Evolutionary conservation across 1,140 invertebrate genomes (phyloP).

Genomic region (Leucophenga varia): DNA sequence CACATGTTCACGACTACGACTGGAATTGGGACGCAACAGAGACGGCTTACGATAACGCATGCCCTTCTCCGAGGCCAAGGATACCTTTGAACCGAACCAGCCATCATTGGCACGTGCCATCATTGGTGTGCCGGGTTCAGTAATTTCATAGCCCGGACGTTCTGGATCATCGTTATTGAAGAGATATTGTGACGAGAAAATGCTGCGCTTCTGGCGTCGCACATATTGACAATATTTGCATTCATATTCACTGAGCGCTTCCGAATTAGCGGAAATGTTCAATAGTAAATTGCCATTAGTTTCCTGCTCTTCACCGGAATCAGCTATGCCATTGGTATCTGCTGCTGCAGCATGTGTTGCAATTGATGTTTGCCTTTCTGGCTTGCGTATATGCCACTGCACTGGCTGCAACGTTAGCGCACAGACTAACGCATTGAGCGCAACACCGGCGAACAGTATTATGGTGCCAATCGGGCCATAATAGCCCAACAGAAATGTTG

Average conservation of each 20-base stretch:
- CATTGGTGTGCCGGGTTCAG: conserved; percentile 65
- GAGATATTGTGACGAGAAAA: conserved; percentile 66
- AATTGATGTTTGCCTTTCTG: too few species aligned
- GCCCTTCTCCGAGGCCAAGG: conserved; percentile 58
- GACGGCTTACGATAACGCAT: conserved; percentile 58
- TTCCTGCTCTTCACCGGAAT: conserved; percentile 14
- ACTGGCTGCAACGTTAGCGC: conserved; percentile 65
- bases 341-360: too few species aligned
- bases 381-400: conserved; percentile 60
- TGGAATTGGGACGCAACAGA: conserved; percentile 55
- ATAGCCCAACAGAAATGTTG: conserved; percentile 57
- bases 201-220: conserved; percentile 51
- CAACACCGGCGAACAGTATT: conserved; percentile 61
- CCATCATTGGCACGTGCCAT: conserved; percentile 67
- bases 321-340: neutral
- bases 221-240: conserved; percentile 45
- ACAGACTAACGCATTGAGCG: conserved; percentile 61
- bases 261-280: too few species aligned
- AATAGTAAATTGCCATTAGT: conserved; percentile 35
- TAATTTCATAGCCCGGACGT: conserved; percentile 65
- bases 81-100: conserved; percentile 60
- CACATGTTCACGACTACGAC: conserved; percentile 33
- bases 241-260: conserved; percentile 56
- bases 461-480: conserved; percentile 62
- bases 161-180: conserved; percentile 66